Conservation (phyloP, 1,140 invertebrate species). For the Grapholita molesta region DNA sequence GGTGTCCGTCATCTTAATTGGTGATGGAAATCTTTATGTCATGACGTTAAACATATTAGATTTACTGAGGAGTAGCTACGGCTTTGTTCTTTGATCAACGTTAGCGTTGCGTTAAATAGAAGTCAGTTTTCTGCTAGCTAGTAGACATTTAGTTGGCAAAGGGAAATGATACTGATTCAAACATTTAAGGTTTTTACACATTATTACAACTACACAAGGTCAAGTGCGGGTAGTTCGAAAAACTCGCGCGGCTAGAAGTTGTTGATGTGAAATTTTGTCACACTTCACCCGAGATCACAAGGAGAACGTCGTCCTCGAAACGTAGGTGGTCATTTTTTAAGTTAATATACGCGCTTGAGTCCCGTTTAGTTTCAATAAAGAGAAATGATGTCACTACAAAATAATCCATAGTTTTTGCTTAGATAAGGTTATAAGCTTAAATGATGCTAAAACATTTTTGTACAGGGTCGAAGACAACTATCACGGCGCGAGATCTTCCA, state of each 20-base stretch:
- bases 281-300: no score
- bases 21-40: constrained; percentile 15
- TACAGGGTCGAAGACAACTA: neutral
- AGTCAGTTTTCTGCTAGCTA: neutral
- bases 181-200: no score
- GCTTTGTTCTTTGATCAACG: constrained; percentile 7
- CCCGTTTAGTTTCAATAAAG: no score
- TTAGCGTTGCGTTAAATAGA: neutral
- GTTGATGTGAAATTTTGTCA: no score
- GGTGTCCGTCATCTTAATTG: constrained; percentile 11
- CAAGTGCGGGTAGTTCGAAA: no score
- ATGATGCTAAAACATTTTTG: neutral
- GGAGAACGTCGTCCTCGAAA: no score
- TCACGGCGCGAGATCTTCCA: neutral
- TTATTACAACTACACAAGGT: no score
- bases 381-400: neutral
- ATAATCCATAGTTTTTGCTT: neutral
- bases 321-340: no score
- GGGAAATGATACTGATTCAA: neutral
- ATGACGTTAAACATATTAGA: constrained; percentile 2
- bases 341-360: no score
- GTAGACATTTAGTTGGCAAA: neutral
- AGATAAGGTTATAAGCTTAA: neutral
- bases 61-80: neutral
- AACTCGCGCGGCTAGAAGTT: no score